Conservation (phyloP, 2,888 invertebrate genomes). For the Caenorhabditis sp. region DNA sequence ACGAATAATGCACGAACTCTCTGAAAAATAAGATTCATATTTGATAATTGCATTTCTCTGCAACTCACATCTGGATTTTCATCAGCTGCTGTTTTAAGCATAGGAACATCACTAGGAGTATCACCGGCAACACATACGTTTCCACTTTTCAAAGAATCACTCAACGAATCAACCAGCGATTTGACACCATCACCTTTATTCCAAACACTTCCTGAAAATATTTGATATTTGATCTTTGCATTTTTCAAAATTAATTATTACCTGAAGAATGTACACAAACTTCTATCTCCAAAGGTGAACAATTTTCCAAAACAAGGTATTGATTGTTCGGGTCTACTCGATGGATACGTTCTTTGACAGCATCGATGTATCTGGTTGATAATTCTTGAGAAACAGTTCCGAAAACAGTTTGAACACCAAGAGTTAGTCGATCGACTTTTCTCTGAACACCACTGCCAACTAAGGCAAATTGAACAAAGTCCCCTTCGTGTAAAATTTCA, state of each 20-base stretch:
- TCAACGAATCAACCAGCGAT: conserved; percentile 40
- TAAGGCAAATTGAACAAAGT: conserved; percentile 66
- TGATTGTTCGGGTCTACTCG: conserved; percentile 65
- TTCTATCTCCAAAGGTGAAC: conserved; percentile 68
- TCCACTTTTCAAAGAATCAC: conserved; percentile 42
- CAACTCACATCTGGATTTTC: conserved; percentile 60
- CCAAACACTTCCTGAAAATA: conserved; percentile 39
- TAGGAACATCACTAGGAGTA: conserved; percentile 68
- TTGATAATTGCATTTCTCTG: not conserved
- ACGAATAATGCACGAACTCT: conserved; percentile 57
- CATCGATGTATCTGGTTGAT: conserved; percentile 62
- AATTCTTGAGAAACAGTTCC: conserved; percentile 60
- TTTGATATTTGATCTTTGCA: conserved; percentile 14
- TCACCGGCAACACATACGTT: conserved; percentile 70
- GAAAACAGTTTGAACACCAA: conserved; percentile 71
- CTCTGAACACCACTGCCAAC: conserved; percentile 70
- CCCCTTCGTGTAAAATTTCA: conserved; percentile 52
- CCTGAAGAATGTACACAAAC: conserved; percentile 59
- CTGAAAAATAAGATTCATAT: conserved; percentile 8
- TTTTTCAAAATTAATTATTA: conserved; percentile 51
- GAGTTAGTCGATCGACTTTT: conserved; percentile 70
- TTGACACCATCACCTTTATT: conserved; percentile 56
- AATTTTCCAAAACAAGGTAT: conserved; percentile 63
- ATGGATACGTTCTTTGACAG: conserved; percentile 64
- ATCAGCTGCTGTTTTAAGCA: conserved; percentile 61